Evolutionary conservation across 2,113 vertebrate species (phyloP).

Genomic region (Cygnus atratus): DNA sequence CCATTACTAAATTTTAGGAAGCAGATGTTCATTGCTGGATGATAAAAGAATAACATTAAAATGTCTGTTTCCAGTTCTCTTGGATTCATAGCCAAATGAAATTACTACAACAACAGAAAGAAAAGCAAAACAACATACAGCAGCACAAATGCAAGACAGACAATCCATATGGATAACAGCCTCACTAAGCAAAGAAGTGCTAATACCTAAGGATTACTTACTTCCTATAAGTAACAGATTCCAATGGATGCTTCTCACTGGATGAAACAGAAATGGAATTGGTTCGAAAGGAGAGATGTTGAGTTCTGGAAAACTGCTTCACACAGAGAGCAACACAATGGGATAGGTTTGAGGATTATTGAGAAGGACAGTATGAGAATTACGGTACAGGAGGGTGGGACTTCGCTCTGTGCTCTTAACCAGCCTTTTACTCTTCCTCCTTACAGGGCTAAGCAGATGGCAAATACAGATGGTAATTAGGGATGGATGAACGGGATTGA

Average conservation of each 20-base stretch:
- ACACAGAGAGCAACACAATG: background rate
- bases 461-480: background rate
- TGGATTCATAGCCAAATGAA: background rate
- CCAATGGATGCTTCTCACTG: background rate
- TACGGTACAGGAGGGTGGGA: background rate
- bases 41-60: background rate
- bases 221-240: background rate
- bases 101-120: background rate
- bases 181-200: background rate
- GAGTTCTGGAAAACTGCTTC: background rate
- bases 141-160: background rate
- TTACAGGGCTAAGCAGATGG: background rate
- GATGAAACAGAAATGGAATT: background rate
- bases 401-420: background rate
- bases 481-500: background rate
- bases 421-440: background rate
- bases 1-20: background rate
- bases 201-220: background rate
- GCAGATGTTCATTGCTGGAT: constrained; percentile 23
- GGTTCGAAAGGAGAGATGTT: background rate
- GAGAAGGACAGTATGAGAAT: background rate
- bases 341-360: too few species aligned
- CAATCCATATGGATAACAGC: background rate
- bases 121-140: background rate
- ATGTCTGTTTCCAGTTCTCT: background rate